Conservation (phyloP, 2,888 invertebrate genomes). For the Sicus ferrugineus region DNA sequence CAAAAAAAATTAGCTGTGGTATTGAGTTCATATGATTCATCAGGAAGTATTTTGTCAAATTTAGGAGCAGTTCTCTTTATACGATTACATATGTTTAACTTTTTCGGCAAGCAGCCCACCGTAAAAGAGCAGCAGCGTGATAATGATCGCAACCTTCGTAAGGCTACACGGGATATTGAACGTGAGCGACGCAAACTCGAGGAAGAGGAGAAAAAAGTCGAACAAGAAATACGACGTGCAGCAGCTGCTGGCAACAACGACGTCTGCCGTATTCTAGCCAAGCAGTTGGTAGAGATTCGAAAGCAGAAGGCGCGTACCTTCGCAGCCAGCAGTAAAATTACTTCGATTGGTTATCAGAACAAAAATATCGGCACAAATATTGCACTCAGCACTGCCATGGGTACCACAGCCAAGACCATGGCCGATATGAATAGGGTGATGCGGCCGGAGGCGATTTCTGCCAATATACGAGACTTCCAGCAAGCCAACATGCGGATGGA, state of each 20-base stretch:
- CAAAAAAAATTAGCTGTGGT: too few relatives aligned
- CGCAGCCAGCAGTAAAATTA: slow-evolving; percentile 80
- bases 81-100: too few relatives aligned
- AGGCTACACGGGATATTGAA: slow-evolving; percentile 84
- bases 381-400: slow-evolving; percentile 87
- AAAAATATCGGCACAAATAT: slow-evolving; percentile 91
- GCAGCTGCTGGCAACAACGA: slow-evolving; percentile 89
- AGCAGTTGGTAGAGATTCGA: slow-evolving; percentile 85
- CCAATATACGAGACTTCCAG: slow-evolving; percentile 84
- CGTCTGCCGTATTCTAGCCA: slow-evolving; percentile 83
- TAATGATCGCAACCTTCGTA: slow-evolving; percentile 81
- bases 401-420: slow-evolving; percentile 89
- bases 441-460: slow-evolving; percentile 84
- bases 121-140: slow-evolving; percentile 82
- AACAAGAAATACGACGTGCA: slow-evolving; percentile 87
- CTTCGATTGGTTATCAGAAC: slow-evolving; percentile 82
- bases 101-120: slow-evolving; percentile 72
- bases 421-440: slow-evolving; percentile 84
- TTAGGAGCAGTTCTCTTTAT: too few relatives aligned
- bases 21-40: too few relatives aligned
- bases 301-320: slow-evolving; percentile 87
- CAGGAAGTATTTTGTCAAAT: too few relatives aligned
- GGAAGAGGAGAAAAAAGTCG: slow-evolving; percentile 89
- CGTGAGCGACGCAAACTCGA: slow-evolving; percentile 83
- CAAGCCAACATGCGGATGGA: slow-evolving; percentile 88